Evolutionary conservation across 92 coral and sea anemone genomes (phyloP).

Genomic region (Phymanthus crucifer): DNA sequence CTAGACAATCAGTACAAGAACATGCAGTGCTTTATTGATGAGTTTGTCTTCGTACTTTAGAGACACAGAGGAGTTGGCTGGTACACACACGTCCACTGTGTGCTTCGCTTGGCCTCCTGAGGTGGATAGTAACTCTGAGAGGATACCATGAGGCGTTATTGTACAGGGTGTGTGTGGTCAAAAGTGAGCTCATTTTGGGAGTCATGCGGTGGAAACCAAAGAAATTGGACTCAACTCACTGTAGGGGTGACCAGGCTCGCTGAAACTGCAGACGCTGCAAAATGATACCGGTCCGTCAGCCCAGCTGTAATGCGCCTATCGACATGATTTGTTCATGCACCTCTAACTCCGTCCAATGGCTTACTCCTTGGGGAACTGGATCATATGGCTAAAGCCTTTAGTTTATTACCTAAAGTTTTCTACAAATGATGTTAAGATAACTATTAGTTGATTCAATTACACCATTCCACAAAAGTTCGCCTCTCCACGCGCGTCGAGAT

Average conservation of each 20-base stretch:
- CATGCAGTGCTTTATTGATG: too few relatives aligned
- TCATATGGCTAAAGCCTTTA: too few relatives aligned
- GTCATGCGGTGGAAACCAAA: not conserved
- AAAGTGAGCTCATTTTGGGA: not conserved
- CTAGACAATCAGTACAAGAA: not conserved
- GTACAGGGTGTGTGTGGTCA: not conserved
- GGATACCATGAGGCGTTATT: not conserved
- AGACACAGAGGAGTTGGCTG: not conserved
- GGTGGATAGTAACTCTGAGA: not conserved
- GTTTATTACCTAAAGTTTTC: too few relatives aligned
- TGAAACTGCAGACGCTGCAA: not conserved
- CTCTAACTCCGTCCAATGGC: too few relatives aligned
- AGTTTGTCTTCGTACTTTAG: not conserved
- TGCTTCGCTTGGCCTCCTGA: not conserved
- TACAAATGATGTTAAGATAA: too few relatives aligned
- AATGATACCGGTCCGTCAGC: not conserved
- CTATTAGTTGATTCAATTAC: too few relatives aligned
- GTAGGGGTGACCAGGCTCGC: not conserved
- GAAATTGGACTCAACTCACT: not conserved
- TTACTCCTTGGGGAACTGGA: too few relatives aligned
- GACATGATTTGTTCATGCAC: too few relatives aligned
- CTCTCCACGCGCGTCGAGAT: not conserved
- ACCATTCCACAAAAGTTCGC: too few relatives aligned
- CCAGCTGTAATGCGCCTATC: too few relatives aligned
- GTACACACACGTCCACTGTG: not conserved